A percentile compares a stretch with the other conserved stretches of the same genome.
Evolutionary conservation across 2,797 vertebrate species (phyloP).

Genomic region (Urophycis tenuis): DNA sequence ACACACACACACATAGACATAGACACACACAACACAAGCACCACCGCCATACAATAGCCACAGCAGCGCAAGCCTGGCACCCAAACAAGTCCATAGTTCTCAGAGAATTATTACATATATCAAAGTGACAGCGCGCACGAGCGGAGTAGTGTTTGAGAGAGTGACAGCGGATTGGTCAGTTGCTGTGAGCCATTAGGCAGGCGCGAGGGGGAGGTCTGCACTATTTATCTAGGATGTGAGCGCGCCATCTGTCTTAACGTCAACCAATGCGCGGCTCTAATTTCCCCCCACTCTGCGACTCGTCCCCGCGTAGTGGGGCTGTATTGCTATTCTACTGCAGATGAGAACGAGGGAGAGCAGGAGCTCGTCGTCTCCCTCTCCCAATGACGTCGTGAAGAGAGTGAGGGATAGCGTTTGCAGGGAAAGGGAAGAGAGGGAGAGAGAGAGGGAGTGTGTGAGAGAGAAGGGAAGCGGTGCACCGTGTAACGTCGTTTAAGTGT

Average conservation of each 20-base stretch:
- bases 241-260: conserved; percentile 49
- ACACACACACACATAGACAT: neutral
- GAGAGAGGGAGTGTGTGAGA: conserved; percentile 22
- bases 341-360: conserved; percentile 23
- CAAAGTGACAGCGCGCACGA: conserved; percentile 46
- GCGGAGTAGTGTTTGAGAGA: conserved; percentile 23
- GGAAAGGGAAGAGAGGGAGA: conserved; percentile 24
- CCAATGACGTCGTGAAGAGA: neutral
- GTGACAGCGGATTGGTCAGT: conserved; percentile 35
- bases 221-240: conserved; percentile 51
- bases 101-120: conserved; percentile 45
- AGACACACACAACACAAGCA: neutral
- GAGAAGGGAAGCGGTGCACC: conserved; percentile 14
- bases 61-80: conserved; percentile 17
- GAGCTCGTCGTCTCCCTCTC: conserved; percentile 27
- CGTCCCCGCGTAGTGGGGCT: conserved; percentile 35
- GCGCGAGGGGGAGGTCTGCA: conserved; percentile 37
- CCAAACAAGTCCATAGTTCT: conserved; percentile 38
- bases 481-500: conserved; percentile 20
- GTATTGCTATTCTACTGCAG: conserved; percentile 36
- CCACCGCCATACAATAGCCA: conserved; percentile 18
- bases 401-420: conserved; percentile 4
- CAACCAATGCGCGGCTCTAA: conserved; percentile 50
- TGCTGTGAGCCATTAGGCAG: conserved; percentile 30
- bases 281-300: conserved; percentile 26